Base-by-base conservation (phyloP, 2,888 invertebrate species). In the Zele albiditarsus region DNA sequence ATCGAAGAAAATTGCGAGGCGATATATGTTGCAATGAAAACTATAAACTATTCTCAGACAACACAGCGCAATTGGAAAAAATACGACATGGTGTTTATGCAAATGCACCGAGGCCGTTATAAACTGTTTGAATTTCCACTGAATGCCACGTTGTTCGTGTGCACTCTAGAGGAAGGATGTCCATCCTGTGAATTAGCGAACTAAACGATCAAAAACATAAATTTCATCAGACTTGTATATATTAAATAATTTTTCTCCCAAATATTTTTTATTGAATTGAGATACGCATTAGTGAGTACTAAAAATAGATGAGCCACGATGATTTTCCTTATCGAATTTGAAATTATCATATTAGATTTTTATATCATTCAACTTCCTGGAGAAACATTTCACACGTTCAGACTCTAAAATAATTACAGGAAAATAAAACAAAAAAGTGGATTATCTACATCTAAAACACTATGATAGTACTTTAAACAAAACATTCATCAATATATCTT, bases 101-200 rank as follows among this genome's bases (percentile, higher is more conserved):
- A 78, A 74, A 74, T 71, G 74, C 74, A 72, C 53, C 75, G 73
- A 65, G 72, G 73, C 20, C 75, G 77, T 74, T 46, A 80, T 86
- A 84, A 85, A 85, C 84, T 81, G 84, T 84, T 85, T 81, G 80
- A 83, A 84, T 82, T 82, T 81, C 70, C 81, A 80, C 77, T 87
- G 84, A 88, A 88, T 87, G 86, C 78, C 60, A 77, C 84, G 82
- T 88, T 88, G 88, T 88, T 80, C 80, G 78, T 77, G 80, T 79
- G 84, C 88, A 83, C 81, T 87, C 85, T 81, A 75, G 84, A 84
- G 83, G 85, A 88, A 88, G 85, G 82, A 85, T 71, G 77, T 49
- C 62, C 78, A 78, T 80, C 81, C 80, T 80, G 81, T 71, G 76
- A 69, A 74, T 68, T 27, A n/a, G 14, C 49, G n/a, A 69, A 62